Base-by-base conservation (phyloP, 1,140 invertebrate species). In the Drosophila subpulchrella region DNA sequence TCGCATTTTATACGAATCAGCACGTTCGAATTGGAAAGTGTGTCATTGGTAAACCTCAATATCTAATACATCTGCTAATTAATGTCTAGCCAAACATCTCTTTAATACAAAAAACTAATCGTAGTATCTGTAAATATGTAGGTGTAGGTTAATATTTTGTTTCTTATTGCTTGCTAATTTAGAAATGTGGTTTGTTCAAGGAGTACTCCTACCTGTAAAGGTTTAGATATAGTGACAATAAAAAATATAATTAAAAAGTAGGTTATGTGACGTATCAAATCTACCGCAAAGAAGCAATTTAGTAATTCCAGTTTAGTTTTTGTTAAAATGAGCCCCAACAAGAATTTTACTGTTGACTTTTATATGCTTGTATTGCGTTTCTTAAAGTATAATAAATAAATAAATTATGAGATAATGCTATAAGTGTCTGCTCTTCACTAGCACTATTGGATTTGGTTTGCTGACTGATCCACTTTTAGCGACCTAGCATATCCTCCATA, bases 401-500 rank as follows among this genome's bases (percentile, higher is more conserved):
- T 86, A 59, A 55, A 53, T 72, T 79, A 73, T 73, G 47, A 50
- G 54, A 27, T 51, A 53, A 58, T 61, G 50, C 48, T 59, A 63
- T 15, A 42, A 38, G n/a, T 50, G 39, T 55, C 27, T 50, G 15
- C 12, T 53, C 17, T 42, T 2, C n/a, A 15, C 24, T 71, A 80
- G 12, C 71, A 46, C 36, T 55, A 63, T 65, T 88, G 61, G 67
- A 84, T 30, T 61, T 92, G 63, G 44, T 80, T 89, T 11, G 30
- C 7, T 11, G 50, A 32, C 3, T 90, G 85, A 13, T 89, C 68
- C 27, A 75, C 46, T 17, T 93, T 72, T 0, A 93, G 39, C 7
- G 91, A 85, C 65, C 92, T 75, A 4, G 93, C 93, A 63, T 94
- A 94, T 0, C 94, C 94, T 48, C 93, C 92, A 62, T 93, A 93